Evolutionary conservation across 2,113 vertebrate genomes (phyloP), one percentile per base, ranked within the genome.

Genomic region (Odontophorus gujanensis): DNA sequence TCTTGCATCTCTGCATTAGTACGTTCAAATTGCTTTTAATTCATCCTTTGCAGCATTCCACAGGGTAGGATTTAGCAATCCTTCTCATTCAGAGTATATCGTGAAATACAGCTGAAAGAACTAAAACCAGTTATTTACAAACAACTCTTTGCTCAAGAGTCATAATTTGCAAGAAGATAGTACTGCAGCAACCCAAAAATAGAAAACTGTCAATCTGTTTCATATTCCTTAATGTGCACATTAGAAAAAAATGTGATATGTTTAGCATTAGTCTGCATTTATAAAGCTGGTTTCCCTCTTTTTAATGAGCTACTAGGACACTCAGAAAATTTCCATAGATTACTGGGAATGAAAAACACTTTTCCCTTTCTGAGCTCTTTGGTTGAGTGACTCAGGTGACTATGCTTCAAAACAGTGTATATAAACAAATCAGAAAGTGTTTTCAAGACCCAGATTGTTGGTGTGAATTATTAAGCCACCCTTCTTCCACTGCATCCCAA

Each of bases 401-500:
- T 85, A 51, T 38, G 32, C 81, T 48, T 86, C 40, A 62, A 68
- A 65, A 73, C 15, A 72, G 11, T 15, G 7, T 25, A n/a, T 32
- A 81, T 71, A 92, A 92, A 90, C 47, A 84, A 79, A 78, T 42
- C 71, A 69, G 50, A 84, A 88, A 65, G 21, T 16, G 9, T 87
- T 85, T 65, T 74, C 36, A 67, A 67, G 61, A 20, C 55, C 85
- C 50, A 82, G 62, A 82, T 69, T 21, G 55, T 77, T 63, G 21
- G 36, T 80, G n/a, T 40, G 71, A 51, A 2, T 34, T 69, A 81
- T 68, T 43, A 81, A 67, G 8, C 10, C 57, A 22, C 25, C 36
- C 55, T 17, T 58, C 55, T 20, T 32, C 61, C 38, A 17, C 36
- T 36, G 24, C 25, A 11, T 38, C 36, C 24, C 10, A 28, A 12